These are phyloP conservation scores for Apocheima hispidaria DNA, from an alignment of 2,888 invertebrate genomes.

Conservation along the genomic window DNA sequence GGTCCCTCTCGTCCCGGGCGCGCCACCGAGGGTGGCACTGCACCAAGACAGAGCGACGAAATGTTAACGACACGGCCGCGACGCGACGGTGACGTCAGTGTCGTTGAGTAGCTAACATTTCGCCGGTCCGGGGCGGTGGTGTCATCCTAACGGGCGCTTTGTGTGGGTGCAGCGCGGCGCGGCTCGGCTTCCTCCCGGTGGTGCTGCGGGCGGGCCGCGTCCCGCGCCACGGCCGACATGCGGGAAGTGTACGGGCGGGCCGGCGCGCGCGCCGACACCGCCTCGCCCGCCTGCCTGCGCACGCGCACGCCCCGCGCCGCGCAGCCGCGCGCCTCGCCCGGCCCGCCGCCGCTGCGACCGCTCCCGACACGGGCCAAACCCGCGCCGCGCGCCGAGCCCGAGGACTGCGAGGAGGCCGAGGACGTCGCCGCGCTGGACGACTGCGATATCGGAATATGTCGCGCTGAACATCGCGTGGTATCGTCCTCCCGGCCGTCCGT, in stretches of 20 bases:
- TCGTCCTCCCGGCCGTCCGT: slow-evolving; percentile 78
- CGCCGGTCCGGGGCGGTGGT: background rate
- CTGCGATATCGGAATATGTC: slow-evolving; percentile 41
- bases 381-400: slow-evolving; percentile 59
- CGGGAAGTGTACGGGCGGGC: slow-evolving; percentile 85
- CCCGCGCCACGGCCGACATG: slow-evolving; percentile 66
- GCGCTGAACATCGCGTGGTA: slow-evolving; percentile 29
- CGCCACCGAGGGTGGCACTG: background rate
- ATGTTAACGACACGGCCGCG: background rate
- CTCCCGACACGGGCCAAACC: slow-evolving; percentile 53
- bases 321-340: slow-evolving; percentile 57
- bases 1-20: slow-evolving; percentile 4
- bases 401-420: slow-evolving; percentile 48
- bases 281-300: slow-evolving; percentile 83
- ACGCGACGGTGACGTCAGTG: background rate
- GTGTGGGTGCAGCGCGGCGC: slow-evolving; percentile 61
- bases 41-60: background rate
- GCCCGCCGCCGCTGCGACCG: slow-evolving; percentile 55
- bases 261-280: slow-evolving; percentile 57
- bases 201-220: slow-evolving; percentile 52
- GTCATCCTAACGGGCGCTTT: slow-evolving; percentile 39
- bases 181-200: slow-evolving; percentile 59
- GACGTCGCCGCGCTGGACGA: slow-evolving; percentile 78
- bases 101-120: background rate
- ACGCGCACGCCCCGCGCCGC: slow-evolving; percentile 53